A percentile compares a stretch with the other conserved stretches of the same genome.
Evolutionary conservation across 1,140 invertebrate species (phyloP).

Genomic region (Hydropsyche tenuis): DNA sequence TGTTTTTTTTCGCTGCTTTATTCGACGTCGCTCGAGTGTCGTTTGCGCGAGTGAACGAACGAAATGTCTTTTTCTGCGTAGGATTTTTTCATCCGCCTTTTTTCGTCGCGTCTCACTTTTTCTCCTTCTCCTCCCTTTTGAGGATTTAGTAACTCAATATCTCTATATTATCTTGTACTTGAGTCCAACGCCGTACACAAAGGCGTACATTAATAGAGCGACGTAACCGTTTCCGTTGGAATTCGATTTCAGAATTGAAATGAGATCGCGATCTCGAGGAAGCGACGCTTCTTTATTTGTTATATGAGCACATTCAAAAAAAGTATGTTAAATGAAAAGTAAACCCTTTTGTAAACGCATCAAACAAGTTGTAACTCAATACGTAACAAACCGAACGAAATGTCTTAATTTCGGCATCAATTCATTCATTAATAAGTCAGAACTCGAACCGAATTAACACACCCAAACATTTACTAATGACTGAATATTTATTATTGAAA

Average conservation of each 20-base stretch:
- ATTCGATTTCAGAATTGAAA: constrained; percentile 24
- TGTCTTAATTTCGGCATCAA: too few relatives aligned
- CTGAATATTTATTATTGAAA: too few relatives aligned
- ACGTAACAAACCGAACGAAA: too few relatives aligned
- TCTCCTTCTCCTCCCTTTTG: not conserved
- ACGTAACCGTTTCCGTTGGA: not conserved
- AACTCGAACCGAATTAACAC: too few relatives aligned
- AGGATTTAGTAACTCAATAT: constrained; percentile 27
- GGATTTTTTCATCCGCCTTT: not conserved
- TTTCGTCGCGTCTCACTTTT: not conserved
- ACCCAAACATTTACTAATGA: too few relatives aligned
- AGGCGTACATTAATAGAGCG: constrained; percentile 14
- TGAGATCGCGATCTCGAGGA: not conserved
- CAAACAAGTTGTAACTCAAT: too few relatives aligned
- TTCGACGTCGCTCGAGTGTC: constrained; percentile 14
- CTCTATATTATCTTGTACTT: constrained; percentile 17
- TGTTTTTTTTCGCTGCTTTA: constrained; percentile 15
- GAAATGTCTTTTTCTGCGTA: constrained; percentile 1
- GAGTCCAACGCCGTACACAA: constrained; percentile 3
- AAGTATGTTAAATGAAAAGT: too few relatives aligned
- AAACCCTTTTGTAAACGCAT: too few relatives aligned
- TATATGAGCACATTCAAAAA: too few relatives aligned
- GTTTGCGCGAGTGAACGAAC: constrained; percentile 7
- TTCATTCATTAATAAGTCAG: too few relatives aligned
- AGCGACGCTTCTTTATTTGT: not conserved